phyloP scores from a whole-genome alignment of 2,888 invertebrate genomes.

The Apotomis betuletana region DNA sequence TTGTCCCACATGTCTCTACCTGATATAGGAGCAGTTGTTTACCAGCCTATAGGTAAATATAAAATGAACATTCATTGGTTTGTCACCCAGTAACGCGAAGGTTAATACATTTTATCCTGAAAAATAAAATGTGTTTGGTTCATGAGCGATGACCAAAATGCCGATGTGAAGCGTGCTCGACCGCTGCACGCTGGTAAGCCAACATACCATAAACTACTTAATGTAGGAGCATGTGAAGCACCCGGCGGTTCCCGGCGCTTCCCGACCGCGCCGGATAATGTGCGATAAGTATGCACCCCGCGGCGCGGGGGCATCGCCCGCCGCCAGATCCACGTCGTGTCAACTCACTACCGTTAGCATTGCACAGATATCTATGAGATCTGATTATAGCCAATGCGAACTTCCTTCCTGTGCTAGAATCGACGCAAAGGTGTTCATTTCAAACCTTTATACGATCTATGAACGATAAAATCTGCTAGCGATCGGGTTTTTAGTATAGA shows the following conservation, averaged over 20 bases:
- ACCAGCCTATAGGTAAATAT: no score
- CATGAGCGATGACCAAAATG: no score
- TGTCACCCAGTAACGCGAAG: no score
- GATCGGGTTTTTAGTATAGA: not conserved
- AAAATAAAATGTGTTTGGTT: no score
- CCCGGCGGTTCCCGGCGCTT: constrained; percentile 15
- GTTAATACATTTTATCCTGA: no score
- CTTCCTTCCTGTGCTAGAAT: not conserved
- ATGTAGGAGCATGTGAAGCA: not conserved
- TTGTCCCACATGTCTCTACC: no score
- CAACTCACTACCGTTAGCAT: constrained; percentile 12
- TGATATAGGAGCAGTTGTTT: no score
- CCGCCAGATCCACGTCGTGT: constrained; percentile 6
- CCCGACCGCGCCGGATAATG: constrained; percentile 11
- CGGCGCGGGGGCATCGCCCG: constrained; percentile 30
- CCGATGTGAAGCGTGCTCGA: no score
- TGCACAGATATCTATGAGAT: not conserved
- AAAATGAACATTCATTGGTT: no score
- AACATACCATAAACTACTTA: no score
- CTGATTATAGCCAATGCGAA: not conserved
- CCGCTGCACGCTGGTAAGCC: no score
- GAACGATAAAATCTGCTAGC: not conserved
- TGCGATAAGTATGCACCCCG: constrained; percentile 7
- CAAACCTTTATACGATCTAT: not conserved
- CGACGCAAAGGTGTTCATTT: not conserved